Percentiles rank a stretch among this genome's conserved stretches.
These are phyloP conservation scores for Colaptes auratus DNA, from an alignment of 2,113 vertebrate genomes.

Conservation along the genomic window DNA sequence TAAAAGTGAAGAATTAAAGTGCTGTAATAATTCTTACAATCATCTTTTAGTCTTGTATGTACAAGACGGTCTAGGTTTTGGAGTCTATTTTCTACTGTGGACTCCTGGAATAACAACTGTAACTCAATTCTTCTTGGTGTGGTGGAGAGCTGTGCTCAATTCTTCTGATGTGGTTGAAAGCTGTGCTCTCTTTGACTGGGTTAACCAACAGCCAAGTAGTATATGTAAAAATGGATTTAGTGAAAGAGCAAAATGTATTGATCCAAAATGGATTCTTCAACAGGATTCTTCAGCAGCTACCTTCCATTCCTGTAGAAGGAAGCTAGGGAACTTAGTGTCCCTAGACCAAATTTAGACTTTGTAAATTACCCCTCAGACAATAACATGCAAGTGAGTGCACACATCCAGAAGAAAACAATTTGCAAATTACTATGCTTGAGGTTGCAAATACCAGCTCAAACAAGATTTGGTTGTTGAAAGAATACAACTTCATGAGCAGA, in stretches of 20 bases:
- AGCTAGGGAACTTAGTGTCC: neutral
- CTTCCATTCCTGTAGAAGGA: neutral
- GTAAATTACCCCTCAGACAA: neutral
- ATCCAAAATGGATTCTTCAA: neutral
- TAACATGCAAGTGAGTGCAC: neutral
- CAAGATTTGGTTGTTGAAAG: conserved; percentile 38
- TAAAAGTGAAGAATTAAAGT: neutral
- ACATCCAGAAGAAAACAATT: conserved; percentile 52
- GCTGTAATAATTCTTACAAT: neutral
- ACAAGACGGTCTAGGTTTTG: neutral
- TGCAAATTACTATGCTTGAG: neutral
- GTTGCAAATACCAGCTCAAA: conserved; percentile 36
- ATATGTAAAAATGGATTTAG: neutral
- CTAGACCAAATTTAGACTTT: neutral
- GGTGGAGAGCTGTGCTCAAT: neutral
- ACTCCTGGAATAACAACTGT: neutral
- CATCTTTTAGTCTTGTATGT: neutral
- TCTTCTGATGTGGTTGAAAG: neutral
- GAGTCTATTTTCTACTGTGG: neutral
- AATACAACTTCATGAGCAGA: neutral
- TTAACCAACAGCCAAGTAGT: neutral
- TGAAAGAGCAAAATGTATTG: neutral
- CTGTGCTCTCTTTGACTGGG: neutral
- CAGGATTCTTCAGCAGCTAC: neutral
- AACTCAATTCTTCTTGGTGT: neutral